Evolutionary conservation across 2,797 vertebrate genomes (phyloP), one percentile per base, ranked within the genome.

Genomic region (Bufotes viridis): DNA sequence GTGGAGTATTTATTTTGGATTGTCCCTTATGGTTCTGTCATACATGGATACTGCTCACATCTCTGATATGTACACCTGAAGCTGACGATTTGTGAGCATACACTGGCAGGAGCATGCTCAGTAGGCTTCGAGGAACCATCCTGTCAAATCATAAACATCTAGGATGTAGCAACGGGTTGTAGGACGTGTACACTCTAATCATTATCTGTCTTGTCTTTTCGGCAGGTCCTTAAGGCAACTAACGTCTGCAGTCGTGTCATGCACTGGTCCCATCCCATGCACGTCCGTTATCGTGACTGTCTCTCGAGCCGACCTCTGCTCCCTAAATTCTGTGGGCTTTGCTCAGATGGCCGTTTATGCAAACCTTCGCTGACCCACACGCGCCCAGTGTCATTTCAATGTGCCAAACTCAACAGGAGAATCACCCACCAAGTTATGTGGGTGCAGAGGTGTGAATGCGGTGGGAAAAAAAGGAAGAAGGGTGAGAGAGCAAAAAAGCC

Each of bases 361-460:
- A 65, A 49, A 22, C 90, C 90, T 0, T 78, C 65, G 0, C 24
- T 74, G 22, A 89, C 29, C n/a, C 55, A 86, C 14, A 91, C 84
- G 3, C 82, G 58, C 7, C 63, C 69, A 0, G 63, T 90, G 34
- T 55, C 55, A 4, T 91, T 96, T 91, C 90, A 34, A 85, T 96
- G 96, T 90, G 90, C 95, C 90, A 70, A 70, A 13, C 29, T 63
- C 7, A 14, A 42, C 20, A n/a, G 51, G 34, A 70, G 17, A 14
- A 69, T 86, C 60, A 90, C 90, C 3, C 93, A 92, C 1, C 88
- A 91, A 2, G 70, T 96, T 72, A 95, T 96, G 95, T 95, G 94
- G 95, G 94, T 96, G 84, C 92, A 93, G 78, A 93, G 91, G 86
- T 96, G 96, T 90, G 49, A 63, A 0, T 91, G 90, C 11, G n/a